Conservation (phyloP, 1,140 invertebrate genomes). For the Drosophila littoralis region DNA sequence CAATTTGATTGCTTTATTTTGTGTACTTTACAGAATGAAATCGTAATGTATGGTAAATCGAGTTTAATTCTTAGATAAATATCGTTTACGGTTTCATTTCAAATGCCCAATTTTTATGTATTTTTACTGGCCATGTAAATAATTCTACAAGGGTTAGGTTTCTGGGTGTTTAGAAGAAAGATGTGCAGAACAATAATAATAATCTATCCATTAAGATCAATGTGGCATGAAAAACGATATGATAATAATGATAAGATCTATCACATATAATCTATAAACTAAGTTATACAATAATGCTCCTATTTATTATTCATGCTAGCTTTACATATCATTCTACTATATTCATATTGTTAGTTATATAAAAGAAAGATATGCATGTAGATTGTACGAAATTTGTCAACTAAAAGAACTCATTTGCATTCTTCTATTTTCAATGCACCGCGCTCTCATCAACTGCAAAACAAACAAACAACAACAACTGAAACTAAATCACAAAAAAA, state of each 20-base stretch:
- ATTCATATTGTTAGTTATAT: slow-evolving; percentile 30
- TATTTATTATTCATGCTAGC: slow-evolving; percentile 67
- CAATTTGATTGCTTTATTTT: not conserved
- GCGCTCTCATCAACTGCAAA: slow-evolving; percentile 73
- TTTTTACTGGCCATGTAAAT: not conserved
- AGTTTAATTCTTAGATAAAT: not conserved
- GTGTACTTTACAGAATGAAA: not conserved
- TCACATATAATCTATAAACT: slow-evolving; percentile 45
- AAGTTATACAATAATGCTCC: slow-evolving; percentile 34
- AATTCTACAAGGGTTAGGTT: not conserved
- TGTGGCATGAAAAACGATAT: slow-evolving; percentile 57
- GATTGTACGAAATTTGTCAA: slow-evolving; percentile 79
- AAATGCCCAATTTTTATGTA: not conserved
- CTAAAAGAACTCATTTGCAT: slow-evolving; percentile 86
- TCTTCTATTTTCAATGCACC: slow-evolving; percentile 78
- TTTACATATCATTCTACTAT: slow-evolving; percentile 61
- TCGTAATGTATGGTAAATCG: not conserved
- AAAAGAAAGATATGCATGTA: slow-evolving; percentile 59
- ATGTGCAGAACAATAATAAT: not conserved
- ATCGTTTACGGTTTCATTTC: too few species aligned
- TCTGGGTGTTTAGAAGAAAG: not conserved
- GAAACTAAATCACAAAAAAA: slow-evolving; percentile 36
- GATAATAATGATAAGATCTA: slow-evolving; percentile 20
- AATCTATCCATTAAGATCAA: not conserved
- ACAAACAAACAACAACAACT: slow-evolving; percentile 52